These are phyloP conservation scores for Arvicola amphibius DNA, from an alignment of 2,797 vertebrate species.

Conservation along the genomic window DNA sequence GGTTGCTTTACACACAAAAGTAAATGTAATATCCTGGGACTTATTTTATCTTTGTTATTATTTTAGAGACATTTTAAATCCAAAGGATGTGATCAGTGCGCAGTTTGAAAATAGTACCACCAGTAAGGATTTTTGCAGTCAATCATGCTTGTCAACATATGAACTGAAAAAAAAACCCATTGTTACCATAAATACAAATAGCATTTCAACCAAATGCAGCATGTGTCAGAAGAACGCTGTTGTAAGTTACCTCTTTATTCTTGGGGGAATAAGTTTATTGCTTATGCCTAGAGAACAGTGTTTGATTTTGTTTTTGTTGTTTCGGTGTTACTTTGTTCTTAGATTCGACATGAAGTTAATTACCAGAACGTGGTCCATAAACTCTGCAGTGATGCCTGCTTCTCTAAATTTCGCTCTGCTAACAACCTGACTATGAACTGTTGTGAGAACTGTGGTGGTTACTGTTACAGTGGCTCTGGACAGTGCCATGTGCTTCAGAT, in stretches of 20 bases:
- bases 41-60: slow-evolving; percentile 73
- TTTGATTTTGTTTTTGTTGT: slow-evolving; percentile 27
- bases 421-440: slow-evolving; percentile 96
- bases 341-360: slow-evolving; percentile 97
- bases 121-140: slow-evolving; percentile 96
- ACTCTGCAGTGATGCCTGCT: slow-evolving; percentile 96
- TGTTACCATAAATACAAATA: slow-evolving; percentile 89
- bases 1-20: slow-evolving; percentile 45
- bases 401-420: slow-evolving; percentile 93
- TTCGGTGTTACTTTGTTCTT: slow-evolving; percentile 49
- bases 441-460: slow-evolving; percentile 94
- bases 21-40: background rate
- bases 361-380: slow-evolving; percentile 94
- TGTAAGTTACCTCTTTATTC: slow-evolving; percentile 87
- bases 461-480: slow-evolving; percentile 91
- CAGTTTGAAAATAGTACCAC: slow-evolving; percentile 92
- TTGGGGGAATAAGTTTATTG: background rate
- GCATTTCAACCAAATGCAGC: slow-evolving; percentile 93
- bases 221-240: slow-evolving; percentile 94
- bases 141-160: slow-evolving; percentile 92
- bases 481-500: slow-evolving; percentile 92
- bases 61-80: slow-evolving; percentile 92
- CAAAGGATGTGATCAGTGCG: slow-evolving; percentile 94
- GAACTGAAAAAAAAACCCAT: slow-evolving; percentile 91
- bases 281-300: background rate